phyloP scores from a whole-genome alignment of 1,140 invertebrate genomes.

The Andrena cerasifolii region DNA sequence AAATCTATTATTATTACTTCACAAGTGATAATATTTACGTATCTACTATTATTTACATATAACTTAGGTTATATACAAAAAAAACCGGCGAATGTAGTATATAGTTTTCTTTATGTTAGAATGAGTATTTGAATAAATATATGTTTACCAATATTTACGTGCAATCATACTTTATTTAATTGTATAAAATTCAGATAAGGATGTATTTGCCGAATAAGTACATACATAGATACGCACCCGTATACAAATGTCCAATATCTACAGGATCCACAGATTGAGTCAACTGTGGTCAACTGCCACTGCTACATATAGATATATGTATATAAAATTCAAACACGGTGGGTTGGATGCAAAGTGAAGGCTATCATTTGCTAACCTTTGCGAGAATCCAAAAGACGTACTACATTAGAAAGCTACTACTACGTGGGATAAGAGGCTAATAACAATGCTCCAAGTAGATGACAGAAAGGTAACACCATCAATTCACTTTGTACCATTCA shows the following conservation, averaged over 20 bases:
- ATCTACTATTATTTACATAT: too few species aligned
- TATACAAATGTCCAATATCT: background rate
- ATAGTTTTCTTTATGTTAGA: too few species aligned
- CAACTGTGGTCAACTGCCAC: constrained; percentile 31
- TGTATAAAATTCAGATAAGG: too few species aligned
- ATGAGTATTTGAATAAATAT: too few species aligned
- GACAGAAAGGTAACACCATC: constrained; percentile 63
- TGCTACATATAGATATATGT: background rate
- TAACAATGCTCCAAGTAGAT: constrained; percentile 64
- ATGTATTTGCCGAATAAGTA: too few species aligned
- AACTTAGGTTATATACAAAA: too few species aligned
- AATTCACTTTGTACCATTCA: background rate
- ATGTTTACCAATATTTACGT: background rate
- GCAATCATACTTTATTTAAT: background rate
- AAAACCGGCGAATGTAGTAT: too few species aligned
- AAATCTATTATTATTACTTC: too few species aligned
- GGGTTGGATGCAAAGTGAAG: constrained; percentile 16
- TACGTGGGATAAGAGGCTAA: background rate
- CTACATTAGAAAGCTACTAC: background rate
- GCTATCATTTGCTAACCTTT: constrained; percentile 43
- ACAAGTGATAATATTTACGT: too few species aligned
- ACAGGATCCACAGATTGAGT: constrained; percentile 36
- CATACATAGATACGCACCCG: too few species aligned
- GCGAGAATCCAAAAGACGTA: constrained; percentile 23
- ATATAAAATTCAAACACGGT: constrained; percentile 32